Base-by-base conservation (phyloP, 2,888 invertebrate genomes). In the Calameuta idolon region DNA sequence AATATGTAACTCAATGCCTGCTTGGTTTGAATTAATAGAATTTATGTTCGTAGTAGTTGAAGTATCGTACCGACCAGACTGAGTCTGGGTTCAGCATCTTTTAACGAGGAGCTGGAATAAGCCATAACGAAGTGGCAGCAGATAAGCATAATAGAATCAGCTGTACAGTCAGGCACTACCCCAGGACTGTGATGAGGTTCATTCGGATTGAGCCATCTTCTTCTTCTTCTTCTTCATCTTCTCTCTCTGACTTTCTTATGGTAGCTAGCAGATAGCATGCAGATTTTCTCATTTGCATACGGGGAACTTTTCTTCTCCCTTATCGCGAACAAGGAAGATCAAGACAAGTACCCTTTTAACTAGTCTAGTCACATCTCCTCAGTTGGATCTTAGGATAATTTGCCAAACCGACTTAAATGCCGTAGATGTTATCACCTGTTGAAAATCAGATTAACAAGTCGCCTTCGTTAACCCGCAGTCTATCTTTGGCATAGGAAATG, bases 71-170 rank as follows among this genome's bases (percentile, higher is more conserved):
- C 23, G 55, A 55, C 55, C 55, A 55, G 55, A 55, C 55, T 55
- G 55, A 23, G 55, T 55, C 55, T 55, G 23, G 71, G 31, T 71
- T 71, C 33, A 34, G 71, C 71, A 34, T 31, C 71, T 71, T 71
- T 71, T 31, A 34, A 34, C 33, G 33, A 71, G 33, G n/a, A 71
- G 71, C 71, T 71, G 71, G 33, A 71, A 71, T 33, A 31, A 71
- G 23, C 71, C 33, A 34, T 71, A 71, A 71, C 34, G 71, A 31
- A 71, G 71, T 71, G 71, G 33, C 71, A 34, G 33, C 71, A 71
- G 71, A 71, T 71, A 71, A 71, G 71, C 71, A 71, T 31, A 71
- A 71, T 31, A 33, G 71, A 31, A 55, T 55, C 55, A 55, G 23
- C 55, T 9, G 55, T 55, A 55, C 55, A 55, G 23, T 23, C 55